Percentiles rank a stretch among this genome's conserved stretches.
These are phyloP conservation scores for Anniella stebbinsi DNA, from an alignment of 2,797 vertebrate genomes.

Conservation along the genomic window DNA sequence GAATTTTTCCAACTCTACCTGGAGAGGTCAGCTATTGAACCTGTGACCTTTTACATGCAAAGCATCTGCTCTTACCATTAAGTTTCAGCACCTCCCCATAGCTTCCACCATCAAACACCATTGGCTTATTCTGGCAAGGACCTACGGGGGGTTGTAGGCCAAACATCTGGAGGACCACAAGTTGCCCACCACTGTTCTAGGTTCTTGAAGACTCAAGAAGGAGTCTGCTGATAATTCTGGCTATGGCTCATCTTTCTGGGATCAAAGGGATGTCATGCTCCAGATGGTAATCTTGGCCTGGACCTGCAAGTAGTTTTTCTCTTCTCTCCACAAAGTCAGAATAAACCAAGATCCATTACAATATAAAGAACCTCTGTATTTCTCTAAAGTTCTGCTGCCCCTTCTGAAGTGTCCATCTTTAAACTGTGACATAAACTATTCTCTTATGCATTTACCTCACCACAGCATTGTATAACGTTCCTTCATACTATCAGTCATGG, in stretches of 20 bases:
- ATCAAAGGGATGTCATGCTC: not conserved
- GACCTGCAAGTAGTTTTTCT: not conserved
- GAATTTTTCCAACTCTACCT: too few relatives aligned
- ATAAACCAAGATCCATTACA: not conserved
- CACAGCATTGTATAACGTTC: constrained; percentile 53
- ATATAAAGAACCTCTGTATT: not conserved
- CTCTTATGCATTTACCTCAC: constrained; percentile 53
- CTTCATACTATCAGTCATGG: constrained; percentile 65
- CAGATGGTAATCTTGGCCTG: not conserved
- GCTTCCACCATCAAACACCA: too few relatives aligned
- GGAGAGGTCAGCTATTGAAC: too few relatives aligned
- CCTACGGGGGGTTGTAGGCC: too few relatives aligned
- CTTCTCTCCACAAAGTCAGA: not conserved
- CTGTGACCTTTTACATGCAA: too few relatives aligned
- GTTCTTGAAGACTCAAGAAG: not conserved
- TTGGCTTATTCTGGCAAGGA: too few relatives aligned
- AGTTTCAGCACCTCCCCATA: too few relatives aligned
- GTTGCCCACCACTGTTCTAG: not conserved
- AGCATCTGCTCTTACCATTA: too few relatives aligned
- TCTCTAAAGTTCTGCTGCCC: constrained; percentile 14
- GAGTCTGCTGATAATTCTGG: not conserved
- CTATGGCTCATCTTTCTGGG: too few relatives aligned
- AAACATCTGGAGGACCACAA: not conserved
- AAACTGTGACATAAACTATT: constrained; percentile 59
- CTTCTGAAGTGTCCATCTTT: constrained; percentile 57